Base-by-base conservation (phyloP, 2,113 vertebrate species). In the Charadrius vociferus region DNA sequence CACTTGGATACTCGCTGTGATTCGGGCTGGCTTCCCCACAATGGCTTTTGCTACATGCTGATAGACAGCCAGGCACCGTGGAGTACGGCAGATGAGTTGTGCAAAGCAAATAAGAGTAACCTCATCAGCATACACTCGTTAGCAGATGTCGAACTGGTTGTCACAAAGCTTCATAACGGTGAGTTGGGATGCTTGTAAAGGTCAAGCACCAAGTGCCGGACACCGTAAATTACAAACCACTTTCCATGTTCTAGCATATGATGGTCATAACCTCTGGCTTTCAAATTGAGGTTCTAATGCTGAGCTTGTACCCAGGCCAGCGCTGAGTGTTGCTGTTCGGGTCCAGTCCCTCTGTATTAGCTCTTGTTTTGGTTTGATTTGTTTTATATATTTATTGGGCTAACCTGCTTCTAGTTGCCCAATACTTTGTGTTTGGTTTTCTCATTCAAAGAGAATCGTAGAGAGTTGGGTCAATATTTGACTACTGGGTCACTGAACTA, bases 101-200 rank as follows among this genome's bases (percentile, higher is more conserved):
- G 99, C 95, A 91, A 92, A 73, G 43, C 17, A 41, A 95, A 95
- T 8, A 32, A 56, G 4, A 98, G 98, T 41, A 93, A 97, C 36
- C 98, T 99, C 62, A 98, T 99, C 95, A 99, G 99, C 96, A 79
- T 99, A 45, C 99, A 99, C 96, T 99, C 98, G 5, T 96, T 99
- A 83, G 99, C 99, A 70, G 99, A 98, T 87, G 98, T 99, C 7
- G 99, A 99, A 88, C 95, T 99, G 95, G 90, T 99, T 89, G 98
- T 98, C 97, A 98, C 98, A 50, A 96, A 98, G 73, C 98, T 99
- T 96, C 98, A 98, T 49, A 43, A 82, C 63, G 98, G 98, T 99
- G 95, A 96, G 97, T 90, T 73, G 82, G 50, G 16, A 34, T 77
- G 27, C 32, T 36, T 55, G 8, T 24, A 24, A 77, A 68, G 56